Evolutionary conservation across 2,888 invertebrate species (phyloP).

Genomic region (Adela reaumurella): DNA sequence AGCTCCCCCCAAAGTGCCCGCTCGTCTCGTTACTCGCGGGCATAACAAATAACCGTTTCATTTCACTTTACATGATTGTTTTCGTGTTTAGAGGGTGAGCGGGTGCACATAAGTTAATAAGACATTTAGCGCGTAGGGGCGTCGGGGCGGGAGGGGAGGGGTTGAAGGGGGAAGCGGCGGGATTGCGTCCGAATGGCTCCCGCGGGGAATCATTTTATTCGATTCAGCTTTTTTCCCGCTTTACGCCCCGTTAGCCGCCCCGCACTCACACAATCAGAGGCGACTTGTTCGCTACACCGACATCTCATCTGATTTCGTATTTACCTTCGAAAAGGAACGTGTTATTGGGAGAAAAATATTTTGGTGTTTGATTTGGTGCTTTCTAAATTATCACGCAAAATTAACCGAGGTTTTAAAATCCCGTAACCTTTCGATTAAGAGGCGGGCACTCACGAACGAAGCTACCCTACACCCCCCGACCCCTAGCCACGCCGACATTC

Average conservation of each 20-base stretch:
- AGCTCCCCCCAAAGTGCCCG: too few species aligned
- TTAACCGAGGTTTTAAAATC: too few species aligned
- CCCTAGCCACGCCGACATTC: too few species aligned
- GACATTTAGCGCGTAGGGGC: constrained; percentile 15
- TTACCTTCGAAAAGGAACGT: too few species aligned
- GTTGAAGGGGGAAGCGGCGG: constrained; percentile 56
- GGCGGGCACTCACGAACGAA: too few species aligned
- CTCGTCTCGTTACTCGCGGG: constrained; percentile 7
- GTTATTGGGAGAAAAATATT: too few species aligned
- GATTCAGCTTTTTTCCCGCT: constrained; percentile 59
- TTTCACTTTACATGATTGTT: constrained; percentile 58
- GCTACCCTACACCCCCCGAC: too few species aligned
- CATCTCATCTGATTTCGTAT: too few species aligned
- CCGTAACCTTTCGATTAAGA: too few species aligned
- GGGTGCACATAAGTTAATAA: constrained; percentile 7
- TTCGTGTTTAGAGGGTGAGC: constrained; percentile 36
- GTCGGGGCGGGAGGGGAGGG: constrained; percentile 34
- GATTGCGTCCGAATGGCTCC: constrained; percentile 67
- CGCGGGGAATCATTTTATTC: constrained; percentile 71
- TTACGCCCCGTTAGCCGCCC: constrained; percentile 52
- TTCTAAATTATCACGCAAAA: too few species aligned
- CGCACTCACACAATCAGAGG: neutral
- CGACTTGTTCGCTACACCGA: too few species aligned
- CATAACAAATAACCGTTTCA: constrained; percentile 56
- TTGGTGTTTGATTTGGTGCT: too few species aligned